Evolutionary conservation across 2,113 vertebrate species (phyloP).

Genomic region (Syngnathus scovelli): DNA sequence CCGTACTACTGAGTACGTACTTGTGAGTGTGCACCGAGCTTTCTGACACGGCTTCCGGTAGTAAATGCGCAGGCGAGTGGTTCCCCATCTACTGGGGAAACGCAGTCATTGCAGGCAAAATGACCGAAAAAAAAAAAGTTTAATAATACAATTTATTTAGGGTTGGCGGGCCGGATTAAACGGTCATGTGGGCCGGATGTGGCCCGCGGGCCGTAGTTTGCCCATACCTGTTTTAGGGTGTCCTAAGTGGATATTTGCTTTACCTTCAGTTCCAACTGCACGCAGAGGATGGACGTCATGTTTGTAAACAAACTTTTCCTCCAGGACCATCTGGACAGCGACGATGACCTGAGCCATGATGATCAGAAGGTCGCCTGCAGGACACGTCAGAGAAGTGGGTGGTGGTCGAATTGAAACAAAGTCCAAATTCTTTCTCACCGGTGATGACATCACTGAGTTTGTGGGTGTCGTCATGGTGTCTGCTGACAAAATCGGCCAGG

Average conservation of each 20-base stretch:
- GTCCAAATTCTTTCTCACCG: slow-evolving; percentile 57
- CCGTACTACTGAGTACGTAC: no score
- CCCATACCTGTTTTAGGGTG: no score
- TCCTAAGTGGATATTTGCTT: not conserved
- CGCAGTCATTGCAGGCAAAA: no score
- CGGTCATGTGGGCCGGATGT: no score
- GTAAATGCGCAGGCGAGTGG: no score
- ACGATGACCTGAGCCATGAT: slow-evolving; percentile 88
- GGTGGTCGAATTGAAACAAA: not conserved
- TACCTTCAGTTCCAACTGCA: slow-evolving; percentile 89
- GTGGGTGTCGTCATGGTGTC: slow-evolving; percentile 52
- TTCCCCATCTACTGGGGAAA: no score
- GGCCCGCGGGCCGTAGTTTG: no score
- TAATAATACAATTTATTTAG: no score
- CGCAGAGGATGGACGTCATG: slow-evolving; percentile 85
- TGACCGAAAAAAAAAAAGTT: no score
- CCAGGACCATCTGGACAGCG: slow-evolving; percentile 91
- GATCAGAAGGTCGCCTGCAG: slow-evolving; percentile 85
- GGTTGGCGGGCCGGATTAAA: no score
- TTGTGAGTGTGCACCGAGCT: no score
- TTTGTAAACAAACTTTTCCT: slow-evolving; percentile 91
- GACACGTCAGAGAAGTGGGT: slow-evolving; percentile 5
- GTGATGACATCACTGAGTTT: slow-evolving; percentile 85
- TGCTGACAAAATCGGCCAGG: slow-evolving; percentile 77
- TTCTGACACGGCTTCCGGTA: no score